Base-by-base conservation (phyloP, 2,797 vertebrate genomes). In the Coranthus polyacanthus region DNA sequence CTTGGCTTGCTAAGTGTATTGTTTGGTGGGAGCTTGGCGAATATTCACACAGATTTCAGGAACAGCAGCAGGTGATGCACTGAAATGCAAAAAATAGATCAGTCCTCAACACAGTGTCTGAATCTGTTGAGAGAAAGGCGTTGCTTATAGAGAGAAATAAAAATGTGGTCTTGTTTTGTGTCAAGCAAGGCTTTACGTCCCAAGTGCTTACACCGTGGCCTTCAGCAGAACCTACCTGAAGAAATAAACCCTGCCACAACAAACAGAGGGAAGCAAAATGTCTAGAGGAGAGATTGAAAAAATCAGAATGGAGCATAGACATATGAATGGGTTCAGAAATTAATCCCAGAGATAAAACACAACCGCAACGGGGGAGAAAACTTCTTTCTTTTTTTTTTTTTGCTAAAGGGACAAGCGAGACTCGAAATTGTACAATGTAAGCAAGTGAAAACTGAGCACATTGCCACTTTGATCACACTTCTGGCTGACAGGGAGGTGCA, bases 381-480 rank as follows among this genome's bases (percentile, higher is more conserved):
- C 4, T 21, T 42, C 60, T 54, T 68, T 61, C 46, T 44, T 68
- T 8, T 56, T 54, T 62, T 57, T 36, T 36, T 34, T 62, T 71
- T 68, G 70, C 70, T 53, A 62, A 58, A 45, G 68, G 78, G 80
- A 86, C 79, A 75, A 63, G 72, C 60, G 64, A 80, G 70, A 73
- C 66, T 51, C 77, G 75, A 76, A 85, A 85, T 75, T 86, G 81
- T 82, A 85, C 72, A 88, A 89, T 83, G 73, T 85, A 84, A 90
- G 87, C 85, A 88, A 92, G 81, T 81, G 85, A 87, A 89, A 92
- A 90, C 72, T 78, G 83, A 89, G 86, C 84, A 82, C 78, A 63
- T 70, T 77, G 88, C 63, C 87, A 89, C 92, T 92, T 93, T 94
- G 93, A 94, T 93, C 92, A 89, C 81, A 88, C 85, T 85, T 89